Base-by-base conservation (phyloP, 1,140 invertebrate genomes). In the Caenorhabditis latens region DNA sequence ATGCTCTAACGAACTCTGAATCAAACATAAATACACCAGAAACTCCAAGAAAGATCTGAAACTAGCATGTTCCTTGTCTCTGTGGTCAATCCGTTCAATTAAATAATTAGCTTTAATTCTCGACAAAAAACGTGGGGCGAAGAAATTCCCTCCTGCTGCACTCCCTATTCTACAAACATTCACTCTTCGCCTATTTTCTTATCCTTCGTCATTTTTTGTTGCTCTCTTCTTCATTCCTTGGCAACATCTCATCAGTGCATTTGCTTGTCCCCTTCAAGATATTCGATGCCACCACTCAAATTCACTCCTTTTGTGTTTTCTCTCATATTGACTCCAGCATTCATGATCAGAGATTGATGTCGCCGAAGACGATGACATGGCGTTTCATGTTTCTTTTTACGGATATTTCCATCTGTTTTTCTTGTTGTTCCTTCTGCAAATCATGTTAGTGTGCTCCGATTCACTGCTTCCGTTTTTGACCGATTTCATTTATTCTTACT, bases 211-310 rank as follows among this genome's bases (percentile, higher is more conserved):
- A 53, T 40, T 24, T 50, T 13, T 24, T 9, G 8, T 19, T 50
- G 5, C 1, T n/a, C n/a, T 16, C 14, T 71, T 16, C 46, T 32
- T 13, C 40, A 16, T 24, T 53, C 46, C 71, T 71, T 79, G 71
- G 71, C 71, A 79, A 79, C 71, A 79, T 24, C 71, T 24, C 46
- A 48, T 79, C 71, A 79, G 19, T 43, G 40, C 43, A 8, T 24
- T 13, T 79, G 43, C 11, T 24, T 16, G 43, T 4, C 13, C 67
- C 24, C 71, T 79, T 79, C 71, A 79, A 50, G 71, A 79, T 79
- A 79, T 79, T 79, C 21, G 71, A 79, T 79, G n/a, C 71, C 71
- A 79, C 71, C 71, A 79, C 71, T 79, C 71, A 79, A 79, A 79
- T 79, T 79, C 46, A 24, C 46, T 13, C 40, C 40, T 48, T 79